Base-by-base conservation (phyloP, 2,888 invertebrate genomes). In the Cordilura impudica region DNA sequence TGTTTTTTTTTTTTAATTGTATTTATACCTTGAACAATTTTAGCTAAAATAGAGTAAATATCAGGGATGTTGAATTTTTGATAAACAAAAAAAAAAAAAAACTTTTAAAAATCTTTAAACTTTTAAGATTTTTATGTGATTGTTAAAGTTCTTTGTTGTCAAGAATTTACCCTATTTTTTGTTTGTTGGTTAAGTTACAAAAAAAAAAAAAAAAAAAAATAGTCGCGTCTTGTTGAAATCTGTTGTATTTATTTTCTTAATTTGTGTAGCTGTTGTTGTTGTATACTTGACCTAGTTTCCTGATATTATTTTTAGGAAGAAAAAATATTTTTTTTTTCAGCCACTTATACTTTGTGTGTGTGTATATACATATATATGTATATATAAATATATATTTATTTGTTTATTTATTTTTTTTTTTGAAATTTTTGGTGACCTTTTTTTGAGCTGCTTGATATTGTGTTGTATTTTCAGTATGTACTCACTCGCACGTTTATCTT, bases 251-350 rank as follows among this genome's bases (percentile, higher is more conserved):
- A 39, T 65, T 74, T 56, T 58, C 61, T 69, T 49, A 39, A 31
- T 45, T 7, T 65, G 51, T 39, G 26, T 1, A 21, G 49, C 31
- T 54, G 61, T 49, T 51, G 56, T 49, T 35, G 53, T 65, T 23
- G 60, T 71, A 63, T 79, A 79, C 78, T 79, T 79, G 78, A 79
- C 78, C 78, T 47, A 79, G 74, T 79, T 79, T 75, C 4, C 67
- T 14, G 10, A 60, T 70, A 74, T 61, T 56, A 66, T 74, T 74
- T 78, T 74, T 79, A 70, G 74, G 66, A 79, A 73, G 69, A 70
- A 60, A 58, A 53, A 51, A 71, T 5, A 29, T 8, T 39, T 47
- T 29, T 29, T 63, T 39, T 21, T 16, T 49, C 53, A 63, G 73
- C 58, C 70, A 66, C 70, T 74, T 54, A 43, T 47, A 54, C 39